Evolutionary conservation across 23 tunicate genomes (phyloP).

Genomic region (Halocynthia aurantium): DNA sequence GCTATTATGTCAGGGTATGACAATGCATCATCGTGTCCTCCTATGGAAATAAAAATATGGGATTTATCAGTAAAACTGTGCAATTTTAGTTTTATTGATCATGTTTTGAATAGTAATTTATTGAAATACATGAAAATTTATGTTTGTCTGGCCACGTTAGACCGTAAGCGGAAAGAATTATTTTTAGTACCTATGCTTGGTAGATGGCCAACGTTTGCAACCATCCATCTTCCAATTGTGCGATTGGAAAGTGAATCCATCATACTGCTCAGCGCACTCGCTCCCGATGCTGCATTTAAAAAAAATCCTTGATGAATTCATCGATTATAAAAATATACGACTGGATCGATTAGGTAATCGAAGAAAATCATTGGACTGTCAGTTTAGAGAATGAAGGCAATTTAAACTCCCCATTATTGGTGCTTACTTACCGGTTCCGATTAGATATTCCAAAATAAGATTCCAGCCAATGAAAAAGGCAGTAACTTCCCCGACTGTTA

Average conservation of each 20-base stretch:
- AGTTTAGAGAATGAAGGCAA: background rate
- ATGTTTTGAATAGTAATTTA: no score
- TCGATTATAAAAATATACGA: background rate
- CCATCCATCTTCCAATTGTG: slow-evolving; percentile 34
- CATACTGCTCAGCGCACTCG: slow-evolving; percentile 34
- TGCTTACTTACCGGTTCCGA: slow-evolving; percentile 25
- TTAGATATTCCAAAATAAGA: slow-evolving; percentile 36
- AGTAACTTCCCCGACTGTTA: slow-evolving; percentile 37
- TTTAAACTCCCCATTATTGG: background rate
- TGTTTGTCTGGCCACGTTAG: no score
- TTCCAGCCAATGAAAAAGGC: slow-evolving; percentile 59
- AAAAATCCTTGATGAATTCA: background rate
- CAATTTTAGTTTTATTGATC: no score
- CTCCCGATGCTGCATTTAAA: slow-evolving; percentile 37
- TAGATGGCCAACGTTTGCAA: slow-evolving; percentile 24
- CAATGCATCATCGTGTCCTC: slow-evolving; percentile 11
- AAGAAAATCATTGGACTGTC: background rate
- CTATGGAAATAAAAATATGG: background rate
- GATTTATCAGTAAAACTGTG: background rate
- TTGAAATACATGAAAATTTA: no score
- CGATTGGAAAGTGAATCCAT: slow-evolving; percentile 36
- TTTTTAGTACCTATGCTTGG: slow-evolving; percentile 15
- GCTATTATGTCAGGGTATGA: slow-evolving; percentile 41
- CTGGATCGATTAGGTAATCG: background rate
- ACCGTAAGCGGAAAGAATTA: background rate